These are phyloP conservation scores for Cryptotis parvus DNA, from an alignment of 2,113 vertebrate genomes.

Conservation along the genomic window DNA sequence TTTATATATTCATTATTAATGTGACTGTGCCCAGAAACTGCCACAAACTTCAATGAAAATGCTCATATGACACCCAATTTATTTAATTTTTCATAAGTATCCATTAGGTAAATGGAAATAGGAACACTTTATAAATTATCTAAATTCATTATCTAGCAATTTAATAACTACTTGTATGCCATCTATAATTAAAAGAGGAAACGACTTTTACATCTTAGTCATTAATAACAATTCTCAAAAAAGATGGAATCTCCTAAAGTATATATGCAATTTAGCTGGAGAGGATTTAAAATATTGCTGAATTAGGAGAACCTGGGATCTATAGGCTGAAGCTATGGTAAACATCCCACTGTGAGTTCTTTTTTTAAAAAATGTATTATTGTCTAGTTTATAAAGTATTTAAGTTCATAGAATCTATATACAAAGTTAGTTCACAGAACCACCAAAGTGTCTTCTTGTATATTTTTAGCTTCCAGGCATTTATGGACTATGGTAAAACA, in stretches of 20 bases:
- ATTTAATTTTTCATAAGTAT: conserved; percentile 3
- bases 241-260: conserved; percentile 27
- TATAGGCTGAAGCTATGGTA: neutral
- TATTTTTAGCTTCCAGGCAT: neutral
- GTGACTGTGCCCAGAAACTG: neutral
- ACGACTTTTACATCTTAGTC: neutral
- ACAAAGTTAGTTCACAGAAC: too few relatives aligned
- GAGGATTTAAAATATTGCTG: neutral
- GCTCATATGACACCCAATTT: neutral
- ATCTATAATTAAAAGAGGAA: conserved; percentile 38
- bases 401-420: too few relatives aligned
- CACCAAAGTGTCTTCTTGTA: neutral
- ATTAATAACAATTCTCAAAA: conserved; percentile 19
- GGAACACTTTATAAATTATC: neutral
- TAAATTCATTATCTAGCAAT: conserved; percentile 22
- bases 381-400: too few relatives aligned
- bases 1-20: neutral
- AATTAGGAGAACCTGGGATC: neutral
- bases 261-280: neutral
- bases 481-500: neutral
- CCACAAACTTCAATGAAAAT: neutral
- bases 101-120: neutral
- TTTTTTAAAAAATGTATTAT: too few relatives aligned
- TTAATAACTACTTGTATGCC: neutral
- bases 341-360: neutral